Conservation (phyloP, 2,888 invertebrate genomes). For the Matsumyia berberina region DNA sequence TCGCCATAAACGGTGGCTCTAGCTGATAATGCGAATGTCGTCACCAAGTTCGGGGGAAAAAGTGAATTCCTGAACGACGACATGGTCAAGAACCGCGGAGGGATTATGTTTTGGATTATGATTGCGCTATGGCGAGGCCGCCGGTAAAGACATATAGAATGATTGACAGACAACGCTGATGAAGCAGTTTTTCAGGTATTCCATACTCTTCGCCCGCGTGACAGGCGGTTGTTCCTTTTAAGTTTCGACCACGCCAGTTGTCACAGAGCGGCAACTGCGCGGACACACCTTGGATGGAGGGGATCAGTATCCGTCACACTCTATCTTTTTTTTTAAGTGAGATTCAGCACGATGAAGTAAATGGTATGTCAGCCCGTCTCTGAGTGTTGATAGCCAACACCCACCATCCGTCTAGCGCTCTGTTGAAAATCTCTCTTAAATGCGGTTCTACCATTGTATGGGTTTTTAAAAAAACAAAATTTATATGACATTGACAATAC, state of each 20-base stretch:
- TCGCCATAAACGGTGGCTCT: slow-evolving; percentile 61
- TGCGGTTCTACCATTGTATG: background rate
- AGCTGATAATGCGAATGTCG: slow-evolving; percentile 51
- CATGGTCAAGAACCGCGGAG: slow-evolving; percentile 30
- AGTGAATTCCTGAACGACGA: slow-evolving; percentile 38
- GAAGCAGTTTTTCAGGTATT: slow-evolving; percentile 11
- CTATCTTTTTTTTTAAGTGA: background rate
- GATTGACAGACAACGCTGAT: slow-evolving; percentile 39
- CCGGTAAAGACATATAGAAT: slow-evolving; percentile 3
- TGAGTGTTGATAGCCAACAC: background rate
- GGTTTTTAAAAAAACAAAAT: background rate
- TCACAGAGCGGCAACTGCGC: background rate
- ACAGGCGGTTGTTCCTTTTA: slow-evolving; percentile 18
- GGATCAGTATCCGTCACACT: background rate
- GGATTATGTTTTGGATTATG: slow-evolving; percentile 63
- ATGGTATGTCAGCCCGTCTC: background rate
- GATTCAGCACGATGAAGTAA: background rate
- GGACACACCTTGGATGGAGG: background rate
- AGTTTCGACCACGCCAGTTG: slow-evolving; percentile 9
- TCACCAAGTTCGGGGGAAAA: slow-evolving; percentile 36
- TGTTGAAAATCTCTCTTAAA: slow-evolving; percentile 4
- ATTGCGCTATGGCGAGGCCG: slow-evolving; percentile 17
- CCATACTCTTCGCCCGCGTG: background rate
- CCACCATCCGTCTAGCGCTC: background rate
- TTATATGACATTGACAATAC: background rate